A percentile compares a stretch with the other conserved stretches of the same genome.
These are phyloP conservation scores for Physocephala rufipes DNA, from an alignment of 2,888 invertebrate species.

Conservation along the genomic window DNA sequence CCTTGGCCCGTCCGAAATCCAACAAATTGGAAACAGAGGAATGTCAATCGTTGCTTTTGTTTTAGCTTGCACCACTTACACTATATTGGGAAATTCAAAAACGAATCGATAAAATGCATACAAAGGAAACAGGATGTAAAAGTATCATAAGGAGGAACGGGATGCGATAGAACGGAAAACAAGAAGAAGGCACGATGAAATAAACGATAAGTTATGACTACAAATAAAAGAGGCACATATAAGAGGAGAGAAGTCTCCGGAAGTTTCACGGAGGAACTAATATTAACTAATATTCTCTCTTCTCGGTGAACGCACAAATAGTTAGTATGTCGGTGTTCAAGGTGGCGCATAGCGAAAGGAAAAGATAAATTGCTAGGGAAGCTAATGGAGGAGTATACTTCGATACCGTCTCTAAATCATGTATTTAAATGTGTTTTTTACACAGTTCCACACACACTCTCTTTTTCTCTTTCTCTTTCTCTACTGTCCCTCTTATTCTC, in stretches of 20 bases:
- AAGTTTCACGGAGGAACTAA: not conserved
- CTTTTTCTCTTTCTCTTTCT: not conserved
- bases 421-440: slow-evolving; percentile 51
- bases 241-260: not conserved
- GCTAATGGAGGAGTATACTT: not conserved
- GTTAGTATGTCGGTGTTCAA: too few species aligned
- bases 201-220: slow-evolving; percentile 44
- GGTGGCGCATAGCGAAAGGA: not conserved
- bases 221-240: slow-evolving; percentile 1
- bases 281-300: too few species aligned
- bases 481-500: too few species aligned
- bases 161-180: not conserved
- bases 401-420: slow-evolving; percentile 41
- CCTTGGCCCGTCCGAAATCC: slow-evolving; percentile 11
- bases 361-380: too few species aligned
- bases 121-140: not conserved
- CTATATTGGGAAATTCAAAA: not conserved
- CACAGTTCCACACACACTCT: not conserved
- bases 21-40: not conserved
- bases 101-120: not conserved
- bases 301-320: not conserved
- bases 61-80: too few species aligned
- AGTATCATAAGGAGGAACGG: too few species aligned
- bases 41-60: too few species aligned
- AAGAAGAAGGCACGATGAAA: slow-evolving; percentile 22